phyloP scores from a whole-genome alignment of 2,797 vertebrate genomes.

The Tokudaia muenninki region DNA sequence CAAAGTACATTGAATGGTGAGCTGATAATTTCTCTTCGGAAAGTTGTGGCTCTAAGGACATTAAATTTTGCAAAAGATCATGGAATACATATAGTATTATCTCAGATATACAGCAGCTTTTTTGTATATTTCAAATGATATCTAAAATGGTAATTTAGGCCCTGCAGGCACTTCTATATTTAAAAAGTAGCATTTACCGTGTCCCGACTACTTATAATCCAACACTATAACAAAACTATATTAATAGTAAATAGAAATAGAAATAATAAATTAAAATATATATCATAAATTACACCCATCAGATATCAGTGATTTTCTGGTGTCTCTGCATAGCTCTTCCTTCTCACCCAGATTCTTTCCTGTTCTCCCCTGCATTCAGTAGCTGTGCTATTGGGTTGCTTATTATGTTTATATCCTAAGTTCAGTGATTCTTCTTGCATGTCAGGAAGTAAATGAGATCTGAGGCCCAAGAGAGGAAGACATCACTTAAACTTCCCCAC shows the following conservation, averaged over 20 bases:
- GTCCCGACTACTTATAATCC: neutral
- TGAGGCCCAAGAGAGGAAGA: constrained; percentile 65
- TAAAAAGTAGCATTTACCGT: constrained; percentile 44
- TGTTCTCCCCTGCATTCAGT: constrained; percentile 64
- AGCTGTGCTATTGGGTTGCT: constrained; percentile 66
- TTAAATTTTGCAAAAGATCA: constrained; percentile 80
- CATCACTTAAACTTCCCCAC: constrained; percentile 66
- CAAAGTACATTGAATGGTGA: constrained; percentile 67
- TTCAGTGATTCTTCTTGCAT: constrained; percentile 21
- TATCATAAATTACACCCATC: neutral
- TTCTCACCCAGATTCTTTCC: neutral
- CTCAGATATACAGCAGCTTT: constrained; percentile 72
- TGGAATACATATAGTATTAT: constrained; percentile 54
- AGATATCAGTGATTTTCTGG: neutral
- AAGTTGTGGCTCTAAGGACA: constrained; percentile 75
- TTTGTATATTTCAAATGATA: constrained; percentile 69
- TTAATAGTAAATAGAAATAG: neutral
- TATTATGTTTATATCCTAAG: constrained; percentile 74
- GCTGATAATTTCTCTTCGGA: constrained; percentile 78
- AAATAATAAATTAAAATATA: neutral
- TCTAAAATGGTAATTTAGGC: constrained; percentile 62
- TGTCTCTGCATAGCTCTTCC: neutral
- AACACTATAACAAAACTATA: constrained; percentile 45
- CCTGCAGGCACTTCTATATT: constrained; percentile 26
- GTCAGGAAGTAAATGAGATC: constrained; percentile 76